Evolutionary conservation across 2,113 vertebrate genomes (phyloP), one percentile per base, ranked within the genome.

Genomic region (Varanus komodoensis): DNA sequence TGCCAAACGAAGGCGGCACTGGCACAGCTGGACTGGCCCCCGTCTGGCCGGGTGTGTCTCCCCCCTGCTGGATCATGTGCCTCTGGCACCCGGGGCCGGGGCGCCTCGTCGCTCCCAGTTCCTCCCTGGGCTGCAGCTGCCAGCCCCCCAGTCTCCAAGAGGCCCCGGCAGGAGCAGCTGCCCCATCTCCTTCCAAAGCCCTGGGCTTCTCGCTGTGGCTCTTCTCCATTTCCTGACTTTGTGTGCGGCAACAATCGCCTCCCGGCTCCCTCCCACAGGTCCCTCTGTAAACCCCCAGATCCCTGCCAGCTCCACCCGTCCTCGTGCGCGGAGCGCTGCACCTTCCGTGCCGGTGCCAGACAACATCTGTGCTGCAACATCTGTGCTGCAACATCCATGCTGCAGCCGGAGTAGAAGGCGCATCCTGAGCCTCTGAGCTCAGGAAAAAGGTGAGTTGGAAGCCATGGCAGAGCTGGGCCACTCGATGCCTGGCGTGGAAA

Each of bases 141-240:
- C 21, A 21, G 82, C 57, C 57, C 82, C 64, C 64, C 61, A 17
- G 61, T 61, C 82, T 48, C 15, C 38, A 44, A 15, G 64, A 84
- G 82, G 82, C 82, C 82, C 64, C 82, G 48, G 3, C 64, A 84
- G 82, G 82, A 84, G 69, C 82, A 84, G 82, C 82, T 69, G 82
- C 64, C 64, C 38, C 12, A 7, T 29, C 48, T 84, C 82, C 82
- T 84, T 84, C 67, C 82, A 50, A 54, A 84, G 82, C 34, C 34
- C 82, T 2, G 32, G 29, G 14, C 34, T 6, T 1, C 32, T 23
- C 12, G 17, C 9, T 44, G 21, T 44, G 54, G 25, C 82, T 29
- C 38, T 25, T 44, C 12, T 84, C 82, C 38, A 5, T 69, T 84
- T 69, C 82, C 61, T 34, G 61, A 57, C 82, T 84, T 84, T 84